These are phyloP conservation scores for Rhodeus uyekii DNA, from an alignment of 2,797 vertebrate genomes.

Conservation along the genomic window DNA sequence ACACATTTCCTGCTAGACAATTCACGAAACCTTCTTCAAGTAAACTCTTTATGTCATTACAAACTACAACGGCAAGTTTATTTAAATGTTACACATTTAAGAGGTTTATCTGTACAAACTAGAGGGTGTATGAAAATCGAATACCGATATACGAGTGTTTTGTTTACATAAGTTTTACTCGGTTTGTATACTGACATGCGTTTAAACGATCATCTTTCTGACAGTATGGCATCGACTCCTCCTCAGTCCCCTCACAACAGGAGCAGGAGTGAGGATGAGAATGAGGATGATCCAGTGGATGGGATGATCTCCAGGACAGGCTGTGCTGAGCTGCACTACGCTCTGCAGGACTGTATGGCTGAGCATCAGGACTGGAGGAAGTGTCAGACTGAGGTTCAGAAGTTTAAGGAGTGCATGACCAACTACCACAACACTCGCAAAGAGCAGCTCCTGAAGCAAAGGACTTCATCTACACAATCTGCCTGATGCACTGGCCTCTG, in stretches of 20 bases:
- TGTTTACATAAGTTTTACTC: not conserved
- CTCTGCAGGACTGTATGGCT: constrained; percentile 92
- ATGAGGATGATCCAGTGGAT: constrained; percentile 87
- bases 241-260: constrained; percentile 77
- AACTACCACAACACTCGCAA: constrained; percentile 71
- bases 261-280: constrained; percentile 72
- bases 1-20: constrained; percentile 10
- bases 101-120: too few relatives aligned
- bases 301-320: constrained; percentile 84
- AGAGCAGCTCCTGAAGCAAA: constrained; percentile 69
- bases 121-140: not conserved
- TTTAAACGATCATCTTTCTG: not conserved
- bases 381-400: constrained; percentile 84
- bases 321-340: constrained; percentile 82
- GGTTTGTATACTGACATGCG: not conserved
- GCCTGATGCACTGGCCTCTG: constrained; percentile 22
- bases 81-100: not conserved
- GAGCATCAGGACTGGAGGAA: constrained; percentile 88
- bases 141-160: not conserved
- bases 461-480: constrained; percentile 40
- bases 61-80: not conserved
- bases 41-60: not conserved
- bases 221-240: constrained; percentile 70
- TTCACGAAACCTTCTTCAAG: not conserved
- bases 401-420: constrained; percentile 88